Percentiles rank a stretch among this genome's conserved stretches.
These are phyloP conservation scores for Alexandromys fortis DNA, from an alignment of 2,113 vertebrate species.

Conservation along the genomic window DNA sequence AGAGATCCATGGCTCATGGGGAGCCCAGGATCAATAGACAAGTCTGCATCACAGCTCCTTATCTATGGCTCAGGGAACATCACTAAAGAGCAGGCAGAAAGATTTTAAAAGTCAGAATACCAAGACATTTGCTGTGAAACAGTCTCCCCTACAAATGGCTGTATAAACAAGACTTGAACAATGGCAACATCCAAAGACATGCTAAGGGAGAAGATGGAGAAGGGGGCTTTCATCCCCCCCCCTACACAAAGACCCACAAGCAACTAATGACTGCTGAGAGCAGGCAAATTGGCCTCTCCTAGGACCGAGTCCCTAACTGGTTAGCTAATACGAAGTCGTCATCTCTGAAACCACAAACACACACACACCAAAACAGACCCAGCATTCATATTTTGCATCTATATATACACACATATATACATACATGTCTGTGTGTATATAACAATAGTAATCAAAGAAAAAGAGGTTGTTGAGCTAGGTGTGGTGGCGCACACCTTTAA, in stretches of 20 bases:
- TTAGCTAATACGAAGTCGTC: neutral
- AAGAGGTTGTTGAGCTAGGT: too few relatives aligned
- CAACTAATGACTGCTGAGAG: neutral
- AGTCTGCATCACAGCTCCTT: neutral
- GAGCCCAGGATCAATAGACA: neutral
- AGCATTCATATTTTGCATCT: neutral
- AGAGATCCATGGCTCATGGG: neutral
- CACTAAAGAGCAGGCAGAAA: too few relatives aligned
- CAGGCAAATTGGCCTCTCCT: neutral
- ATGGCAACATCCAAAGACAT: neutral
- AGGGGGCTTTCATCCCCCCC: accelerated
- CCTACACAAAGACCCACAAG: too few relatives aligned
- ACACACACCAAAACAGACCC: neutral
- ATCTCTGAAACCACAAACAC: neutral
- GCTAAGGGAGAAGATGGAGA: neutral
- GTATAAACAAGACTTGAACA: neutral
- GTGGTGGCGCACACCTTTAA: neutral
- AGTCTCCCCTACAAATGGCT: neutral
- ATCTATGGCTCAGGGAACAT: neutral
- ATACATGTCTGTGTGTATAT: neutral
- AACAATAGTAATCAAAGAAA: neutral
- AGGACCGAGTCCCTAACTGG: neutral
- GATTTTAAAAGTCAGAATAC: neutral
- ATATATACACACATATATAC: neutral
- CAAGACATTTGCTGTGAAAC: neutral